phyloP scores from a whole-genome alignment of 2,113 vertebrate species.

The Paradisaea rubra region DNA sequence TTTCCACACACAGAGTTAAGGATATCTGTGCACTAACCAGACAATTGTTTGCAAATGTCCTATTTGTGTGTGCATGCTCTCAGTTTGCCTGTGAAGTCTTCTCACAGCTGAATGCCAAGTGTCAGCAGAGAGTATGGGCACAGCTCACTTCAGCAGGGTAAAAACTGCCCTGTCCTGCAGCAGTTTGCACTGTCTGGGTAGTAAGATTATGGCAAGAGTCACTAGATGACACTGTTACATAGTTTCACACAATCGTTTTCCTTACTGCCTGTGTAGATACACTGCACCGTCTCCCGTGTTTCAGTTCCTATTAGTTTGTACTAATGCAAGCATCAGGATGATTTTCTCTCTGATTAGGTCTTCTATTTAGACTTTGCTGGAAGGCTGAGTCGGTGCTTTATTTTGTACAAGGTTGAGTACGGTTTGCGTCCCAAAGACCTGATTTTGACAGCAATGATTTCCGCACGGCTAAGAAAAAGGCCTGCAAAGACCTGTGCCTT shows the following conservation, averaged over 20 bases:
- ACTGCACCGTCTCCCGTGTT: neutral
- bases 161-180: neutral
- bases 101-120: neutral
- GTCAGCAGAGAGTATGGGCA: neutral
- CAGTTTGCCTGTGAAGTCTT: neutral
- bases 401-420: neutral
- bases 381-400: neutral
- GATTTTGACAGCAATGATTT: neutral
- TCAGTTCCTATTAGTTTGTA: neutral
- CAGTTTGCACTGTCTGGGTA: neutral
- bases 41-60: neutral
- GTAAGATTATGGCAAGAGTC: neutral
- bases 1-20: neutral
- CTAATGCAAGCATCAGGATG: neutral
- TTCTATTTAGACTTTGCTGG: neutral
- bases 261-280: neutral
- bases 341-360: neutral
- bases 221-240: conserved; percentile 7
- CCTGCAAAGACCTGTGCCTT: neutral
- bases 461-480: neutral
- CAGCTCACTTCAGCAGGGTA: neutral
- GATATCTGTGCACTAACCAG: neutral
- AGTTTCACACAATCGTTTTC: neutral
- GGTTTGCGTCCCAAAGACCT: neutral
- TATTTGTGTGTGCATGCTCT: neutral